These are phyloP conservation scores for Prunella fulvescens DNA, from an alignment of 2,113 vertebrate genomes.

Conservation along the genomic window DNA sequence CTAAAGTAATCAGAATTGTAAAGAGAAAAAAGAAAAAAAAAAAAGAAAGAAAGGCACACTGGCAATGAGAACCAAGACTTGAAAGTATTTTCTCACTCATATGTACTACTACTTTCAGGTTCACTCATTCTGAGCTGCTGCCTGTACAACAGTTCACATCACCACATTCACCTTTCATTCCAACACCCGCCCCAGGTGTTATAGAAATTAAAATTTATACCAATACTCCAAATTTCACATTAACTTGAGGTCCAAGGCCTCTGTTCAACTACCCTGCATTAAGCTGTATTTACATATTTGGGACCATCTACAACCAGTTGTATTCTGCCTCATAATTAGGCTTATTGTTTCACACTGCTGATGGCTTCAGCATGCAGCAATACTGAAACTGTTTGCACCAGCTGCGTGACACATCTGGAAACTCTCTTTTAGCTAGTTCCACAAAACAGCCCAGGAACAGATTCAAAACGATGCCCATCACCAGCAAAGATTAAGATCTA, in stretches of 20 bases:
- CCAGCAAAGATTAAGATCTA: not conserved
- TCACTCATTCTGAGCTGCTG: not conserved
- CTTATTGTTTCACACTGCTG: not conserved
- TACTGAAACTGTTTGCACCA: not conserved
- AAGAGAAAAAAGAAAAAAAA: not conserved
- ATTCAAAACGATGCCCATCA: not conserved
- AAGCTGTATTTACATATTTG: not conserved
- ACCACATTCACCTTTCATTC: not conserved
- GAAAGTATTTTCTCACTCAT: not conserved
- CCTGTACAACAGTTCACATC: not conserved
- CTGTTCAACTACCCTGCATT: not conserved
- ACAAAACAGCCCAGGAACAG: not conserved
- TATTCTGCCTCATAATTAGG: not conserved
- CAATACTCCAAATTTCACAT: not conserved
- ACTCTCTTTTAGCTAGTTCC: not conserved
- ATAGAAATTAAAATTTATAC: not conserved
- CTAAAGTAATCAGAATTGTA: not conserved
- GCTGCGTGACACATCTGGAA: not conserved
- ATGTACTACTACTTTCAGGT: not conserved
- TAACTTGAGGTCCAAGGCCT: not conserved
- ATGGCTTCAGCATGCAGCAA: conserved; percentile 1
- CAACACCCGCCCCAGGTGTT: accelerated
- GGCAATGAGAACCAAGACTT: not conserved
- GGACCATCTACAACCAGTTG: not conserved
- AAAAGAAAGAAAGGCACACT: not conserved